Evolutionary conservation across 2,888 invertebrate genomes (phyloP), one percentile per base, ranked within the genome.

Genomic region (Caenorhabditis sinica): DNA sequence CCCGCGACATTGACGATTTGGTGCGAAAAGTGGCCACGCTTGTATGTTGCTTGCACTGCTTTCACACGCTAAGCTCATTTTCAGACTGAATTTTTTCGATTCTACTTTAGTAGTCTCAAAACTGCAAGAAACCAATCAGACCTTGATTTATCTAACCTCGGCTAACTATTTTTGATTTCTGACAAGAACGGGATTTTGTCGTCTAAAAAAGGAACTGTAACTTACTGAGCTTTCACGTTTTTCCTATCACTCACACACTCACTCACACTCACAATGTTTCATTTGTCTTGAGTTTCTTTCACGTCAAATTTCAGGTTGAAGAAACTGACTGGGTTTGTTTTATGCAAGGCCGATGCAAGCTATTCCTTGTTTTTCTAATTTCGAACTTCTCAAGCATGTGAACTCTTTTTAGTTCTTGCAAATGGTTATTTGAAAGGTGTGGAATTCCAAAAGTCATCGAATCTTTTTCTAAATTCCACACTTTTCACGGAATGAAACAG

Each of bases 1-100:
- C 87, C 11, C 58, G 88, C 36, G 89, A 90, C 60, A 87, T 90
- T 30, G 90, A 90, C 71, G 89, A 90, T 58, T 73, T 90, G 86
- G 90, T 90, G 82, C 85, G 89, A 65, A 87, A 82, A 82, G 80
- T 87, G 76, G 86, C 87, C 53, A 63, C 72, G 69, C 79, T 72
- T 86, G 85, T 83, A 86, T 83, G 85, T 87, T 83, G 80, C 80
- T 83, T 86, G 82, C 75, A 69, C 82, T 83, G 69, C 82, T 73
- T 80, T 80, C 82, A 81, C 81, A 68, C 51, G 81, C 81, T 81
- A 73, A 81, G 72, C 80, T 80, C 80, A 80, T 49, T 80, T 81
- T 74, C 81, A 81, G 81, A 61, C 66, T 63, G 63, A 68, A 15
- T 69, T 69, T 53, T 56, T 56, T 25, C 17, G 40, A 36, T 25